phyloP scores from a whole-genome alignment of 2,797 vertebrate species.

The Aplochiton taeniatus region DNA sequence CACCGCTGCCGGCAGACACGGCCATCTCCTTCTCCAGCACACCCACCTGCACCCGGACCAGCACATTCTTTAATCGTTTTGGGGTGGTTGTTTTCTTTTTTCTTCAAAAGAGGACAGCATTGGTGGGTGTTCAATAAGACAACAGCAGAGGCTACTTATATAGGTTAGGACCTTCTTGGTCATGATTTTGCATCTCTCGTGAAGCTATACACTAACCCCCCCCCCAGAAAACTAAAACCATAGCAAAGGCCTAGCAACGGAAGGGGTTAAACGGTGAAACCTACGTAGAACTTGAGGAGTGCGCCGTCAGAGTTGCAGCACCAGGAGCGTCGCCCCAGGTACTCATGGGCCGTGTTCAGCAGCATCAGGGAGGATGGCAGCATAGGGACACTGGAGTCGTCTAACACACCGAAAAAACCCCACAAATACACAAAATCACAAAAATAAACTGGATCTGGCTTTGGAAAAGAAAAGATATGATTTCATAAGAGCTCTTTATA shows the following conservation, averaged over 20 bases:
- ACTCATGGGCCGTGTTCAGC: conserved; percentile 95
- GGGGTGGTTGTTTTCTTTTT: too few species aligned
- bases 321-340: conserved; percentile 90
- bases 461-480: too few species aligned
- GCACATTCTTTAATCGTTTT: not conserved
- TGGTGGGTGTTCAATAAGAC: too few species aligned
- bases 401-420: conserved; percentile 61
- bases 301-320: conserved; percentile 93
- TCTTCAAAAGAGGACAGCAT: not conserved
- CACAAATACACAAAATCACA: too few species aligned
- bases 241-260: not conserved
- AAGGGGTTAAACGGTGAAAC: conserved; percentile 53
- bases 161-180: too few species aligned
- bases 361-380: conserved; percentile 96
- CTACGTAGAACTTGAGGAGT: conserved; percentile 94
- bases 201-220: too few species aligned
- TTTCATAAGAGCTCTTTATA: too few species aligned
- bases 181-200: too few species aligned
- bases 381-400: conserved; percentile 83
- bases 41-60: conserved; percentile 74
- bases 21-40: conserved; percentile 90
- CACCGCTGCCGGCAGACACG: conserved; percentile 74
- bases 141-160: too few species aligned
- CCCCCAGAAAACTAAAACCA: too few species aligned
- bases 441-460: too few species aligned